Evolutionary conservation across 2,113 vertebrate genomes (phyloP).

Genomic region (Malurus melanocephalus): DNA sequence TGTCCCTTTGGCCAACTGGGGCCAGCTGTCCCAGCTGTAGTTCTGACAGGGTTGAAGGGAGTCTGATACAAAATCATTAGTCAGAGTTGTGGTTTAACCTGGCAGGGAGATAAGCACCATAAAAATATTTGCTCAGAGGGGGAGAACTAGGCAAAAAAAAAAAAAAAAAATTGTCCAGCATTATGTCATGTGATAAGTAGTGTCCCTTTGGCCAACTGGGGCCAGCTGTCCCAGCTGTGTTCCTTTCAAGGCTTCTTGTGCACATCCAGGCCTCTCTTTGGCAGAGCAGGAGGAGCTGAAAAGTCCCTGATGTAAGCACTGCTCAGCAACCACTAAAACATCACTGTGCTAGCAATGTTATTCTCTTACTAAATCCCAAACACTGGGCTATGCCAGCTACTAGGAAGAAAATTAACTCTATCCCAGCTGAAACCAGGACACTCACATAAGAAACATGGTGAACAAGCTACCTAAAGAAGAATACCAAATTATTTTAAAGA

Average conservation of each 20-base stretch:
- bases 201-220: too few relatives aligned
- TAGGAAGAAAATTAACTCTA: neutral
- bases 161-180: neutral
- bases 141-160: accelerated
- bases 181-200: neutral
- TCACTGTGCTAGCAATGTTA: neutral
- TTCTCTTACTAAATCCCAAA: neutral
- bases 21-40: neutral
- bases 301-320: neutral
- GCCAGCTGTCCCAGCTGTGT: neutral
- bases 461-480: neutral
- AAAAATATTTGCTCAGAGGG: neutral
- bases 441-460: accelerated
- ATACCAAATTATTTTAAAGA: neutral
- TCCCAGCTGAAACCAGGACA: neutral
- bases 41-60: neutral
- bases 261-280: neutral
- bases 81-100: neutral
- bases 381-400: too few relatives aligned
- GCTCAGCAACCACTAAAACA: neutral
- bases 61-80: neutral
- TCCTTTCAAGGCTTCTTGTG: neutral
- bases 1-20: too few relatives aligned
- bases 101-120: neutral
- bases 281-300: neutral